Base-by-base conservation (phyloP, 1,140 invertebrate genomes). In the Ectropis grisescens region DNA sequence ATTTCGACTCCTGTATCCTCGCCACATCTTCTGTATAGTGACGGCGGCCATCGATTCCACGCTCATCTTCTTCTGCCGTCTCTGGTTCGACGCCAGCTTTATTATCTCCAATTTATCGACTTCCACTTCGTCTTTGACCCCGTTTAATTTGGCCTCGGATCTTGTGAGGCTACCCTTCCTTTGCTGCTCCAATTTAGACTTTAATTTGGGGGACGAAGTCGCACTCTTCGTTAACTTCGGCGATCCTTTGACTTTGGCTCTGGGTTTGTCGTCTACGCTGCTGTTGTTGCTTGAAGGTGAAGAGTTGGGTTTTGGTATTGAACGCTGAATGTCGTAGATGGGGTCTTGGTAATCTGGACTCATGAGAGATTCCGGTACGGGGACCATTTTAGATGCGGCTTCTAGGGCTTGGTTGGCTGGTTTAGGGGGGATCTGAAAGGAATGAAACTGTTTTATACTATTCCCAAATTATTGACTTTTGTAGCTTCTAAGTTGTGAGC, bases 1-100 rank as follows among this genome's bases (percentile, higher is more conserved):
- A 50, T 94, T 92, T 47, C 94, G 82, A 11, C 92, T 90, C 26
- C 89, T 86, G 75, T 94, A 96, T 0, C 95, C 94, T 24, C 93
- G 78, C 95, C 94, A 97, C 64, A 91, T 87, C 62, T 90, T 90
- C 80, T 96, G 95, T 58, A 97, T 95, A 14, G 87, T 89, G 12
- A 91, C 86, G 0, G 93, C 94, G 13, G 93, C 74, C 47, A 84
- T 81, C 26, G 62, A 57, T 28, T 84, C 82, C 14, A 53, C 53
- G 23, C 68, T 79, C 58, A 66, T 65, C 36, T 60, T 72, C 43
- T 71, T 74, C 40, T 74, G 62, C 14, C 70, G 58, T 16, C 67
- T 59, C 16, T 75, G 79, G 35, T 70, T 78, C 8, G 78, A 74
- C 2, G 76, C 74, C 13, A 75, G 29, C 31, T 74, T 76, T 16